Base-by-base conservation (phyloP, 2,888 invertebrate genomes). In the Agriotes lineatus region DNA sequence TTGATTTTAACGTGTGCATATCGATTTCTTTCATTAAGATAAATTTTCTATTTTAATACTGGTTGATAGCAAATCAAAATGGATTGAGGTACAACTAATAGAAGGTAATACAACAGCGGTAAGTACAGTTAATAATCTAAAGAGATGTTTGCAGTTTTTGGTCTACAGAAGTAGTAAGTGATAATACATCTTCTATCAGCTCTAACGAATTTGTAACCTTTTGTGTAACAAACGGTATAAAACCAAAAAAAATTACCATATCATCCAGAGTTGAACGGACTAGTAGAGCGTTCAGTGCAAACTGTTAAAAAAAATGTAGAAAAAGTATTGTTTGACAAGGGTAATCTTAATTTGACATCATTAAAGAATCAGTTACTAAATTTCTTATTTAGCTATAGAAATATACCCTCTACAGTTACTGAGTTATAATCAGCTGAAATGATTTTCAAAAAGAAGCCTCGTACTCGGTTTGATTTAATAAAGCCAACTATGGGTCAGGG, bases 141-240 rank as follows among this genome's bases (percentile, higher is more conserved):
- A 68, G 69, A 73, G 69, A 70, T 63, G 30, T 76, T 67, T 72
- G 63, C 69, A 18, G 52, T 72, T 14, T 69, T 75, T 72, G 76
- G 73, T 6, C 50, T 74, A 45, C 45, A 18, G 74, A 71, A 58
- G 14, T 75, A 20, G 74, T 76, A 4, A 67, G 72, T 0, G 75
- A 75, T 37, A 75, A 75, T 62, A 75, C 75, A 16, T 73, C 73
- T 30, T 74, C 74, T 6, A 76, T 73, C 50, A 75, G 57, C 52
- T 73, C 74, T 6, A 14, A 16, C 16, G 62, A 71, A 57, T 74
- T 74, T 70, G 57, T 54, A 20, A 16, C 18, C 14, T 77, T 77
- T 65, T 76, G 73, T 63, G 67, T 72, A 59, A 52, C 69, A 30
- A 75, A 77, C 65, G 75, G 75, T 16, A 76, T 76, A 12, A 76